Base-by-base conservation (phyloP, 2,797 vertebrate genomes). In the Amazona finschi region DNA sequence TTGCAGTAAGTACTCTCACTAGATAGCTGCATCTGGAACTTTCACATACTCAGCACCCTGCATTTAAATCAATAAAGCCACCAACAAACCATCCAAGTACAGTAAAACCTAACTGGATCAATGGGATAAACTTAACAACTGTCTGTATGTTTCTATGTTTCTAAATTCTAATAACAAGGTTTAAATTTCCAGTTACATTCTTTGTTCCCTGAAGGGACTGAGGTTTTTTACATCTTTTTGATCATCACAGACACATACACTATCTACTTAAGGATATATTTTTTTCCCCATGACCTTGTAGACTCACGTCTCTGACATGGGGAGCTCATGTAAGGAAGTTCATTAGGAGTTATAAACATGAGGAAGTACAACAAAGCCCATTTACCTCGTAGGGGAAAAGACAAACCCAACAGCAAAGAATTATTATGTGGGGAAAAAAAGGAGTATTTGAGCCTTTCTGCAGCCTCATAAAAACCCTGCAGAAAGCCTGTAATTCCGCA, bases 281-380 rank as follows among this genome's bases (percentile, higher is more conserved):
- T 94, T 94, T 94, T 87, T 36, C 36, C 94, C 82, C 82, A 87
- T 87, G 95, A 95, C 85, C 89, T 85, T 66, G n/a, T 20, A 91
- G 82, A 75, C 57, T 94, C 60, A 43, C 28, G 87, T 77, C 84
- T 67, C 76, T 78, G 79, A 57, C 73, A 84, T 1, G 6, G 58
- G 79, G 44, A 85, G 69, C 46, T 85, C 11, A 6, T 65, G 65
- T 57, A 90, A 94, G 83, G 75, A 89, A 90, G 55, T 89, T 78
- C 0, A 2, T 78, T 86, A 62, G 47, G 81, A 91, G 67, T 71
- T 25, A 93, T 25, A 93, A 90, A 69, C 39, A 85, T 11, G 28
- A 93, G 71, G 67, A 93, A 95, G 53, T 44, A 25, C 67, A 85
- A 55, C 73, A 94, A 87, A 66, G n/a, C 33, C 39, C 76, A 67